These are phyloP conservation scores for Drosophila murphyi DNA, from an alignment of 1,140 invertebrate species.

Conservation along the genomic window DNA sequence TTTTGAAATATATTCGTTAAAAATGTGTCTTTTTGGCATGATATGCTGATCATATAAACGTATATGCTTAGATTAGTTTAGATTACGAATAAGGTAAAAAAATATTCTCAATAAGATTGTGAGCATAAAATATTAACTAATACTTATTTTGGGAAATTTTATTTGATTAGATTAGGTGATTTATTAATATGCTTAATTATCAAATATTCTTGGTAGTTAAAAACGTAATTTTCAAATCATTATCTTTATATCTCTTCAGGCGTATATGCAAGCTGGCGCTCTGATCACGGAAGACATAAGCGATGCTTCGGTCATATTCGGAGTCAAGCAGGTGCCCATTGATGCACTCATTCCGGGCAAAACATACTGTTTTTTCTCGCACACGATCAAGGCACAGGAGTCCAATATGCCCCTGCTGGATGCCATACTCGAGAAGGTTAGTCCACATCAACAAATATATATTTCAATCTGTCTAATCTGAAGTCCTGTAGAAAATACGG, in stretches of 20 bases:
- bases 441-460: too few relatives aligned
- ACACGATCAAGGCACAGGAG: constrained; percentile 99
- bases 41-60: constrained; percentile 16
- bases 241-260: constrained; percentile 84
- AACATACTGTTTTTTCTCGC: constrained; percentile 99
- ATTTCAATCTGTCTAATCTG: neutral
- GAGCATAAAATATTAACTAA: constrained; percentile 8
- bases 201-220: constrained; percentile 3
- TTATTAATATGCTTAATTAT: too few relatives aligned
- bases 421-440: constrained; percentile 95
- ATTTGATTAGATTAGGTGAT: neutral
- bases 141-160: neutral
- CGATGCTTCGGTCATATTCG: constrained; percentile 97
- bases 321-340: constrained; percentile 98
- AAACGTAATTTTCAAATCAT: neutral
- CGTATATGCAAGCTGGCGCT: constrained; percentile 95
- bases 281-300: constrained; percentile 98
- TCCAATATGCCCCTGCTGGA: constrained; percentile 99
- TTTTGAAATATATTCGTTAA: neutral
- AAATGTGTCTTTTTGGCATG: constrained; percentile 4
- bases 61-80: neutral
- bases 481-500: constrained; percentile 91
- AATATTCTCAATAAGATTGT: constrained; percentile 2
- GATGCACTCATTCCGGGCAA: constrained; percentile 97
- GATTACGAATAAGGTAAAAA: constrained; percentile 10